Base-by-base conservation (phyloP, 2,888 invertebrate species). In the Bombyx huttoni region DNA sequence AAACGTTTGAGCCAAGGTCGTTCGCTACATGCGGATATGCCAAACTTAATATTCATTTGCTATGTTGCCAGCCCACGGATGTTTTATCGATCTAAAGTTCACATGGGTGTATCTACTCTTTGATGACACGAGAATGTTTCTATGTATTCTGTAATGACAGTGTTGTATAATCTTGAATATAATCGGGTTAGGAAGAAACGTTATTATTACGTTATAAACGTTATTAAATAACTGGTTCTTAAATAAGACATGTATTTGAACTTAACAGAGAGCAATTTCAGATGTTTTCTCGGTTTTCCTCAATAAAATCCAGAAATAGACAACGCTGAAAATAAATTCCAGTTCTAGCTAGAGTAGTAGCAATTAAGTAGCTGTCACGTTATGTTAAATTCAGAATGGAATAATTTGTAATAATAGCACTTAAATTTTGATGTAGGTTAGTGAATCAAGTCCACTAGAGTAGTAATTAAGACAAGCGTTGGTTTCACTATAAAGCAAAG, bases 1-100 rank as follows among this genome's bases (percentile, higher is more conserved):
- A 68, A 73, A 68, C 62, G 57, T 47, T 53, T 56, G 59, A 63
- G 62, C 75, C 86, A 86, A 86, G 86, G 86, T 67, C 79, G 60
- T 51, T 57, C 63, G 59, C 55, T 58, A 68, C 66, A 83, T 69
- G 73, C 85, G 85, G 84, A 83, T 81, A 78, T 73, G 69, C 71
- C 68, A 63, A 77, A 73, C 71, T 78, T 75, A 70, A 75, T 75
- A 75, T 73, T 75, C 73, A 73, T 68, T 68, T 64, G 66, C 60
- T 68, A 62, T 64, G 77, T 77, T 78, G 65, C 76, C 75, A 77
- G 66, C 75, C 78, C 67, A 75, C 75, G 61, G 63, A 60, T 51
- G 50, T 58, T 53, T 51, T 53, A 53, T 52, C 54, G 50, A 50
- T 50, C 50, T 50, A 33, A 46, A 52, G 35, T 52, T 52, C 45